Conservation (phyloP, 1,140 invertebrate species). For the Aphelinus atriplicis region DNA sequence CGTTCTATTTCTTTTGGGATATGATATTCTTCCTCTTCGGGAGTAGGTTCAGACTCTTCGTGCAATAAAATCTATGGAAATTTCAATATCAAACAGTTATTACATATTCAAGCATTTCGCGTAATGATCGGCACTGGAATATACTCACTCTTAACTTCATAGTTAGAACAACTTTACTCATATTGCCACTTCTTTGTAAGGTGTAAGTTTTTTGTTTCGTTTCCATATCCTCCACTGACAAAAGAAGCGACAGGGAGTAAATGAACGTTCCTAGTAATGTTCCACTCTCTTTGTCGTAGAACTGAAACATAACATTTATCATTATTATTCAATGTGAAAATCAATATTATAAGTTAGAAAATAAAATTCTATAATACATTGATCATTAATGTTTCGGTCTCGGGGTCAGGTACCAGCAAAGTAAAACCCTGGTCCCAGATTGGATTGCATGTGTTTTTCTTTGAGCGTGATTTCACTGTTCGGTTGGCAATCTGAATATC, state of each 20-base stretch:
- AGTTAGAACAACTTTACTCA: constrained; percentile 83
- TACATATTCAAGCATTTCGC: neutral
- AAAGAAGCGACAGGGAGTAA: constrained; percentile 77
- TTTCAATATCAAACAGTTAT: neutral
- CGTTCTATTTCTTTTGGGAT: constrained; percentile 58
- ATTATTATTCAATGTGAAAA: neutral
- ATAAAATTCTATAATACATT: neutral
- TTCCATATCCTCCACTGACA: constrained; percentile 79
- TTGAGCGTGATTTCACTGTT: constrained; percentile 75
- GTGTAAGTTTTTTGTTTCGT: constrained; percentile 83
- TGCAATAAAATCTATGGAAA: constrained; percentile 58
- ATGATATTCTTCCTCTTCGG: constrained; percentile 58
- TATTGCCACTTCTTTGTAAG: constrained; percentile 79
- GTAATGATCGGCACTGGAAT: neutral
- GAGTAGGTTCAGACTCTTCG: constrained; percentile 51
- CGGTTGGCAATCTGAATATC: constrained; percentile 77
- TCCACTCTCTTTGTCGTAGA: constrained; percentile 84
- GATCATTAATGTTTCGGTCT: constrained; percentile 84
- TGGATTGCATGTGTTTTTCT: constrained; percentile 79
- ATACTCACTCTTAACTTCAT: constrained; percentile 77
- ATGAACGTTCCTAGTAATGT: constrained; percentile 77
- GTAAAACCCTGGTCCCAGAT: constrained; percentile 86
- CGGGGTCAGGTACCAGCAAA: constrained; percentile 89
- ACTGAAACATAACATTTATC: constrained; percentile 63
- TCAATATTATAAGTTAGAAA: neutral